Evolutionary conservation across 2,888 invertebrate species (phyloP).

Genomic region (Nomada fabriciana): DNA sequence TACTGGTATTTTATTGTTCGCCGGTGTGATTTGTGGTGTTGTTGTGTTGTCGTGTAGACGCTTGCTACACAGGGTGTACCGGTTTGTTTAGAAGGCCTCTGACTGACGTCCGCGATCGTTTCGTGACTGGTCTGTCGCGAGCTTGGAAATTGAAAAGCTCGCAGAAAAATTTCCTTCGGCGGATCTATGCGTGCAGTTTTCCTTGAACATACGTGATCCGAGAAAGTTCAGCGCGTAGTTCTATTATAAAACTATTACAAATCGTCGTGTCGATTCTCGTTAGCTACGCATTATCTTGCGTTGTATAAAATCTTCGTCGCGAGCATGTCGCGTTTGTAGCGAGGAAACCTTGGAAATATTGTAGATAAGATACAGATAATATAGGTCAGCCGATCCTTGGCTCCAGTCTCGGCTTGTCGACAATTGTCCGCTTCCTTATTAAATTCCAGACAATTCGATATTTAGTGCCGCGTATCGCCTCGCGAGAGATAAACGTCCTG

Average conservation of each 20-base stretch:
- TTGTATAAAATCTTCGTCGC: not conserved
- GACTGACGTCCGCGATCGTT: conserved; percentile 50
- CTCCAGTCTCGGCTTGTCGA: not conserved
- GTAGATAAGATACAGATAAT: not conserved
- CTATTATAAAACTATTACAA: no score
- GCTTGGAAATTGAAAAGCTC: conserved; percentile 41
- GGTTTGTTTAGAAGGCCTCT: conserved; percentile 59
- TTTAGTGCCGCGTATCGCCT: not conserved
- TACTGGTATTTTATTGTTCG: conserved; percentile 75
- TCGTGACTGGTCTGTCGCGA: conserved; percentile 25
- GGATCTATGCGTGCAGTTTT: conserved; percentile 21
- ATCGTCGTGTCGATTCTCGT: not conserved
- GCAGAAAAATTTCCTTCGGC: conserved; percentile 26
- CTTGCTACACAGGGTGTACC: conserved; percentile 60
- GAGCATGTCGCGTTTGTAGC: conserved; percentile 6
- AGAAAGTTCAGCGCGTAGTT: not conserved
- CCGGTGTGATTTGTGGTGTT: conserved; percentile 72
- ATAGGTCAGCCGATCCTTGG: conserved; percentile 19
- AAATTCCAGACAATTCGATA: not conserved
- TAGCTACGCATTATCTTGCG: not conserved
- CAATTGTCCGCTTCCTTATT: not conserved
- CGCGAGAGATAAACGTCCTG: conserved; percentile 36
- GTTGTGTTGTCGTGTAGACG: conserved; percentile 68
- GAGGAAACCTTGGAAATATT: conserved; percentile 18
- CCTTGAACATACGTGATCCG: not conserved